Percentiles rank a stretch among this genome's conserved stretches.
Evolutionary conservation across 2,113 vertebrate species (phyloP).

Genomic region (Pangasianodon hypophthalmus): DNA sequence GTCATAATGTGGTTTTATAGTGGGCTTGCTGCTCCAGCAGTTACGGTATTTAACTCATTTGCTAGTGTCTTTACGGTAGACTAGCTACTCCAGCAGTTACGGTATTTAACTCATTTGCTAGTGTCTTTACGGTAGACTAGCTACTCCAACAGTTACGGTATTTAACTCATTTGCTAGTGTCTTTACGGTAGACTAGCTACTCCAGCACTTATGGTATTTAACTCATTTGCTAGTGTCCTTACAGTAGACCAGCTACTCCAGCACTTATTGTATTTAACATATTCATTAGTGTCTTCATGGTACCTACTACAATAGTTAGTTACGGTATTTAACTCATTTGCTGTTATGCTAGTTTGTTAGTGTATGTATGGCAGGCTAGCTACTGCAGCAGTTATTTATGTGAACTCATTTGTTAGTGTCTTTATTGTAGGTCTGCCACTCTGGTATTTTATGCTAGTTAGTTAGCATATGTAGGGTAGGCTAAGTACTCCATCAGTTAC

Average conservation of each 20-base stretch:
- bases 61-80: neutral
- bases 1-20: too few species aligned
- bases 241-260: neutral
- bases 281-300: neutral
- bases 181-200: too few species aligned
- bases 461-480: neutral
- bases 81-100: neutral
- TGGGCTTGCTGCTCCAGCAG: too few species aligned
- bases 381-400: neutral
- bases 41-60: neutral
- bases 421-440: neutral
- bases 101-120: neutral
- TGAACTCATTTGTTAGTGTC: neutral
- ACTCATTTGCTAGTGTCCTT: too few species aligned
- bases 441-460: neutral
- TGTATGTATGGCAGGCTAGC: neutral
- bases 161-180: too few species aligned
- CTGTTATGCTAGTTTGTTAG: neutral
- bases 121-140: neutral
- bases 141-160: too few species aligned
- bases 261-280: neutral
- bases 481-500: neutral
- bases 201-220: too few species aligned
- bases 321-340: neutral
- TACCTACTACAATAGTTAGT: neutral